Evolutionary conservation across 2,797 vertebrate genomes (phyloP), one percentile per base, ranked within the genome.

Genomic region (Spheniscus humboldti): DNA sequence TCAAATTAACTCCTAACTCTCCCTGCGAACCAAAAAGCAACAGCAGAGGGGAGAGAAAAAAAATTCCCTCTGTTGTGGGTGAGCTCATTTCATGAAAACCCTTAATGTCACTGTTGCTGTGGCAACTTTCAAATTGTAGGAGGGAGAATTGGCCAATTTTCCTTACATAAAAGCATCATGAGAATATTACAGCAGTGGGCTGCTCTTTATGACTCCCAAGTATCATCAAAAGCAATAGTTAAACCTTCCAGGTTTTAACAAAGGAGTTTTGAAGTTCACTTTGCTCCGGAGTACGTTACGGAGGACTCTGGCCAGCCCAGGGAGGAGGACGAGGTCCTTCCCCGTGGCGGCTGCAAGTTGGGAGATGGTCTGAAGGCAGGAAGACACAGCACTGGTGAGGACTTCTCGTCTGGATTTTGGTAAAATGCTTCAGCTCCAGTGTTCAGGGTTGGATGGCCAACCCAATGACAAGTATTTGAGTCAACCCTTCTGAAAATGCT

Each of bases 41-140:
- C 4, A 59, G 87, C 55, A 67, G 63, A 79, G 74, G 25, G 76
- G 56, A 75, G 43, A 7, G 11, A n/a, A 37, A 68, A 56, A 72
- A 37, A 83, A 39, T 18, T 30, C 39, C 67, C 75, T 59, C 79
- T 92, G 86, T 71, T 67, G 95, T 84, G 77, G 71, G 68, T 92
- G 95, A 96, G 93, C 88, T 96, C 95, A 96, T 95, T 91, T 80
- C 64, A 80, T 66, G 90, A 82, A 90, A 92, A 80, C 33, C 39
- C 72, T 92, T 81, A 35, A 91, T 74, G 91, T 60, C 11, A 47
- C 80, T 79, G 97, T 97, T 96, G 95, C 95, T 94, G 94, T 96
- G 96, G 96, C 93, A 97, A 97, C 96, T 82, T 92, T 57, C 81
- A 85, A 84, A 79, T 89, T 71, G 86, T 80, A 86, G 82, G 92